Conservation (phyloP, 2,113 vertebrate genomes). For the Caracal caracal region DNA sequence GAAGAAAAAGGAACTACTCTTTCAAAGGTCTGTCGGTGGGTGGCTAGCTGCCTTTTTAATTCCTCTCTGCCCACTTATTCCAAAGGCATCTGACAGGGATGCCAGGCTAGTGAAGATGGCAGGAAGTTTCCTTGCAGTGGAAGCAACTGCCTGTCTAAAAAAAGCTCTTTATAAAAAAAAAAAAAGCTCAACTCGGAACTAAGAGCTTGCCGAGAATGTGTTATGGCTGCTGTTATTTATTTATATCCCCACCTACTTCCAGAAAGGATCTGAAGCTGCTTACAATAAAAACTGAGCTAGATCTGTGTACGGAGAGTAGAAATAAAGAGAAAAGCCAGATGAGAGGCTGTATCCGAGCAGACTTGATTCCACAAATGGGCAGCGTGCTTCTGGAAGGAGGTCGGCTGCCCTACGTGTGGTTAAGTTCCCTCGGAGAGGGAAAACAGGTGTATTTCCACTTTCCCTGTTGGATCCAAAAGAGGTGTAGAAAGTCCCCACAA, state of each 20-base stretch:
- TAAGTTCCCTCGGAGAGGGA: neutral
- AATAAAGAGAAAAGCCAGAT: neutral
- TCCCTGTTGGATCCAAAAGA: neutral
- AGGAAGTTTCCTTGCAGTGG: slow-evolving; percentile 7
- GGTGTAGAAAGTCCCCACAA: neutral
- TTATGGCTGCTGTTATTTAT: neutral
- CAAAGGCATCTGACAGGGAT: neutral
- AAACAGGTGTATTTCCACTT: neutral
- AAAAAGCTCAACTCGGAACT: neutral
- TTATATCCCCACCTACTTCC: slow-evolving; percentile 43
- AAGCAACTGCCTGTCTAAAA: neutral
- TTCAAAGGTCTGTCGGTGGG: neutral
- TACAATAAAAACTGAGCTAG: neutral
- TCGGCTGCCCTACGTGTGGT: accelerated
- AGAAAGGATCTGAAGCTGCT: slow-evolving; percentile 25
- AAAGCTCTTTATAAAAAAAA: neutral
- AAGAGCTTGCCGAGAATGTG: neutral
- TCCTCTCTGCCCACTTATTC: slow-evolving; percentile 39
- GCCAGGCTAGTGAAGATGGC: neutral
- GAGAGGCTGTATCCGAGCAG: accelerated
- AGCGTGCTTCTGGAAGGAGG: accelerated
- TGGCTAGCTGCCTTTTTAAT: neutral
- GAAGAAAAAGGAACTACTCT: neutral
- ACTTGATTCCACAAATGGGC: accelerated
- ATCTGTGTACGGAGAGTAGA: neutral